Base-by-base conservation (phyloP, 2,888 invertebrate genomes). In the Erebia epiphron region DNA sequence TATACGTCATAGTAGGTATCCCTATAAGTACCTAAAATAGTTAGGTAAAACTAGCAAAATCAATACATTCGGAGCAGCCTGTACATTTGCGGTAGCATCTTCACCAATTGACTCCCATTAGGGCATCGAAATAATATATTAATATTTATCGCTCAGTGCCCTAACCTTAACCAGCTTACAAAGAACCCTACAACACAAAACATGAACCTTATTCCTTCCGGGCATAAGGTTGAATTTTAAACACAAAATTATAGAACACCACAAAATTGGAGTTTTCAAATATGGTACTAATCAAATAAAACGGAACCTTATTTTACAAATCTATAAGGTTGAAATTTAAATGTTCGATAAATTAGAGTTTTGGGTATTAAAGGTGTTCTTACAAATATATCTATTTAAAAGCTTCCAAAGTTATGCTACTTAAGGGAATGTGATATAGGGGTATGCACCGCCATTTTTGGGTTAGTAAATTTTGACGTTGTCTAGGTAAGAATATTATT, bases 141-240 rank as follows among this genome's bases (percentile, higher is more conserved):
- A 82, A 82, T 83, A 83, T 83, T 83, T 82, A 83, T 80, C 72
- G 77, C 76, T 72, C 66, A 77, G 76, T 78, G 78, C 72, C 73
- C 71, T 52, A 62, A 35, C 16, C 35, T 13, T 41, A 52, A 60
- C 67, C 57, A 69, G 16, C 56, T 35, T 67, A 65, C 26, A 7
- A 13, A 46, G 43, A 62, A 13, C 64, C 26, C 13, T n/a, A 18
- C 57, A 1, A 18, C 49, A 56, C 10, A 21, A 43, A 67, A 26
- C 35, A 14, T n/a, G 11, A 62, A 41, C 49, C 49, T 62, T 62
- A 62, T 46, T 1, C 0, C 0, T 0, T 8, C 7, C 13, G 0
- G 0, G 0, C 11, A 57, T 62, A 62, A 49, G 41, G 49, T 67
- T 62, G 0, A 57, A 67, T 26, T 62, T 69, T 18, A 14, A 65